phyloP scores from a whole-genome alignment of 2,888 invertebrate species.

The Strigamia maritima region DNA sequence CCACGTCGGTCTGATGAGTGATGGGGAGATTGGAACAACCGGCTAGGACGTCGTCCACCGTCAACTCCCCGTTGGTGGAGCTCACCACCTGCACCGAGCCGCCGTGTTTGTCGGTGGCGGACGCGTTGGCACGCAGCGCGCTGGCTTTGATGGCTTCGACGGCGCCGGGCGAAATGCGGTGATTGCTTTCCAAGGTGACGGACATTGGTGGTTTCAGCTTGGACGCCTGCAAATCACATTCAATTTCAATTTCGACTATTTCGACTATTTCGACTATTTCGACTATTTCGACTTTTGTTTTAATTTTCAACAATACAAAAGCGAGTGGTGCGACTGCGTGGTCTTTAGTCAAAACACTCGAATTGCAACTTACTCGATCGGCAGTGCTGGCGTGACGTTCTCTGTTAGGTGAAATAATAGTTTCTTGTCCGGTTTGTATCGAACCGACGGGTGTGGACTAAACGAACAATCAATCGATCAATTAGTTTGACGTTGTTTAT shows the following conservation, averaged over 20 bases:
- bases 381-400: conserved; percentile 72
- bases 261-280: no score
- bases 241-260: conserved; percentile 38
- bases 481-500: no score
- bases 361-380: conserved; percentile 64
- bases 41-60: conserved; percentile 91
- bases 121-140: conserved; percentile 52
- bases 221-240: conserved; percentile 41
- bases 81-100: conserved; percentile 97
- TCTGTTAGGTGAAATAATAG: conserved; percentile 83
- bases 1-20: conserved; percentile 87
- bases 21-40: conserved; percentile 97
- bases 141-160: conserved; percentile 45
- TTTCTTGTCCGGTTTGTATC: conserved; percentile 85
- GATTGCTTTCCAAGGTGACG: conserved; percentile 47
- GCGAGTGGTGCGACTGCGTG: no score
- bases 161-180: conserved; percentile 44
- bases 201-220: conserved; percentile 35
- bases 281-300: no score
- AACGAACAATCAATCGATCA: conserved; percentile 49
- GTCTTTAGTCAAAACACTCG: no score
- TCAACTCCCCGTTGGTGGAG: conserved; percentile 93
- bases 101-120: conserved; percentile 86
- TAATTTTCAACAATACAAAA: no score
- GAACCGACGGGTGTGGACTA: conserved; percentile 92